Conservation (phyloP, 2,888 invertebrate species). For the Acronicta alni region DNA sequence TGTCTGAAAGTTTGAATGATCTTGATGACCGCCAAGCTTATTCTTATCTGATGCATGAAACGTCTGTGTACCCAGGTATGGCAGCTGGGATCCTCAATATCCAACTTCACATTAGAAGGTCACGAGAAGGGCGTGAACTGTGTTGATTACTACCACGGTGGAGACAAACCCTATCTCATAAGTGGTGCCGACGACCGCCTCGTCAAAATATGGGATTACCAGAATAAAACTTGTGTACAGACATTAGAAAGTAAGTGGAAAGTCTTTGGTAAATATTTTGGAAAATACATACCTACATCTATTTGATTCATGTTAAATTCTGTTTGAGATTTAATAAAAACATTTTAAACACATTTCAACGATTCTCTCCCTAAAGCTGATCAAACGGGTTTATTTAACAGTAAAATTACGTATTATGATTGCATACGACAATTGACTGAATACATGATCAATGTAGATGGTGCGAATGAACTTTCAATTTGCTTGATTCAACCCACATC, state of each 20-base stretch:
- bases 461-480: neutral
- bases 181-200: slow-evolving; percentile 99
- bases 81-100: slow-evolving; percentile 99
- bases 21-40: no score
- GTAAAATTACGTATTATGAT: no score
- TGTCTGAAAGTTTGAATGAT: no score
- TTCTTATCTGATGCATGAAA: neutral
- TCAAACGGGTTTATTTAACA: no score
- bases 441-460: no score
- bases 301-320: no score
- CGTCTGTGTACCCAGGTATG: slow-evolving; percentile 91
- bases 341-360: no score
- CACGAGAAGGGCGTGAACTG: slow-evolving; percentile 99
- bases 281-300: no score
- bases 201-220: slow-evolving; percentile 99
- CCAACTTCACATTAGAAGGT: slow-evolving; percentile 99
- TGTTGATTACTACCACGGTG: slow-evolving; percentile 99
- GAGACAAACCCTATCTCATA: slow-evolving; percentile 99
- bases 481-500: neutral
- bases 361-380: no score
- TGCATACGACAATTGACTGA: no score
- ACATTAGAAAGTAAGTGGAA: slow-evolving; percentile 93
- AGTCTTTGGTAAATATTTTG: no score
- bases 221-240: slow-evolving; percentile 99
- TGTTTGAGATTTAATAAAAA: no score